Conservation (phyloP, 2,888 invertebrate genomes). For the Rhyacophila evoluta region DNA sequence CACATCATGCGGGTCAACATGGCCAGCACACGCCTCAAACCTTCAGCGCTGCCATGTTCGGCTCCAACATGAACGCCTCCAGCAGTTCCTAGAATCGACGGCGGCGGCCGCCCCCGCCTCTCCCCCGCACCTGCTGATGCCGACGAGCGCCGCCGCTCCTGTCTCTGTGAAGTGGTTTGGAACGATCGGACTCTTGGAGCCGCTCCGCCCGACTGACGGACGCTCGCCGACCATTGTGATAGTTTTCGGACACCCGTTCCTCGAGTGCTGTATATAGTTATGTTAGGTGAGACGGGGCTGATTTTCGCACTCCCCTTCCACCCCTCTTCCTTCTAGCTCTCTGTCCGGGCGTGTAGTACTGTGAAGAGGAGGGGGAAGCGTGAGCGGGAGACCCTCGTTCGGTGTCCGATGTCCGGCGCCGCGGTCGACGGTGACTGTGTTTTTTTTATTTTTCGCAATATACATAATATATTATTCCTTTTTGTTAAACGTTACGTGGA, state of each 20-base stretch:
- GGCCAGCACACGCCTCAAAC: conserved; percentile 58
- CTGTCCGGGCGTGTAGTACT: conserved; percentile 37
- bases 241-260: conserved; percentile 53
- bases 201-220: background rate
- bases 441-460: conserved; percentile 63
- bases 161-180: conserved; percentile 57
- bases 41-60: conserved; percentile 68
- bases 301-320: conserved; percentile 52
- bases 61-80: conserved; percentile 69
- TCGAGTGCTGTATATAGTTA: conserved; percentile 51
- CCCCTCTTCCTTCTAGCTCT: conserved; percentile 52
- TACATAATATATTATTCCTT: conserved; percentile 58
- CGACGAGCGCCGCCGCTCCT: conserved; percentile 63
- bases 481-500: conserved; percentile 65
- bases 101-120: conserved; percentile 60
- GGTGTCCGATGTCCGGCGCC: conserved; percentile 21
- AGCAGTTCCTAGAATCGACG: conserved; percentile 67
- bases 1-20: conserved; percentile 44
- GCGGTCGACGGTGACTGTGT: conserved; percentile 45
- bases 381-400: background rate
- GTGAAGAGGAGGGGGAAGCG: background rate
- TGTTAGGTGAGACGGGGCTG: conserved; percentile 41
- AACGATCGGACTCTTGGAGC: background rate
- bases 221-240: conserved; percentile 48
- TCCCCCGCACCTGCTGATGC: conserved; percentile 66